These are phyloP conservation scores for Antrozous pallidus DNA, from an alignment of 2,797 vertebrate species.

Conservation along the genomic window DNA sequence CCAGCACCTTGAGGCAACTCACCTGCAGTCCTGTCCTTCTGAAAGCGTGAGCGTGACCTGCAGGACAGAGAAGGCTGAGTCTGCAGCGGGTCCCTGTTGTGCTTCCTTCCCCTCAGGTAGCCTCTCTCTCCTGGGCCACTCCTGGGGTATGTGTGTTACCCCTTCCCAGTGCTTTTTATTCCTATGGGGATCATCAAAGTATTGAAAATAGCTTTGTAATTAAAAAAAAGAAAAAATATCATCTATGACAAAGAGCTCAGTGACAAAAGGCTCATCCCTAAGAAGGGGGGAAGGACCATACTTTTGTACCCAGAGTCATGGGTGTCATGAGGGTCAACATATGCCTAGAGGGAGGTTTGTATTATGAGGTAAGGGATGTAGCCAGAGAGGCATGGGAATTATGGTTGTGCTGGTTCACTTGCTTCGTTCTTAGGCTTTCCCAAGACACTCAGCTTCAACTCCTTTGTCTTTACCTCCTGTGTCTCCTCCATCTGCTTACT, in stretches of 20 bases:
- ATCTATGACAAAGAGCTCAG: not conserved
- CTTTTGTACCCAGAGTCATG: no score
- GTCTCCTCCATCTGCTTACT: not conserved
- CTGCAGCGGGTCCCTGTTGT: conserved; percentile 50
- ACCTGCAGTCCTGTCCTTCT: not conserved
- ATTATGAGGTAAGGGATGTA: not conserved
- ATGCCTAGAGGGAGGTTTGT: not conserved
- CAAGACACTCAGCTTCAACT: not conserved
- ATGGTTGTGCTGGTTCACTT: not conserved
- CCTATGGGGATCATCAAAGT: conserved; percentile 67
- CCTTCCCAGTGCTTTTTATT: conserved; percentile 72
- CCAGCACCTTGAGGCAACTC: not conserved
- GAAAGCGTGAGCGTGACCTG: not conserved
- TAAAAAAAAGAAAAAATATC: not conserved
- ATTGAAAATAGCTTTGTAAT: conserved; percentile 78
- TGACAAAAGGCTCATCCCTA: not conserved
- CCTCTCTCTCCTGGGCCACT: conserved; percentile 29
- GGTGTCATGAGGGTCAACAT: not conserved
- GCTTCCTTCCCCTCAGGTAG: conserved; percentile 63
- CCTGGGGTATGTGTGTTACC: conserved; percentile 40
- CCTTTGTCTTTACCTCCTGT: not conserved
- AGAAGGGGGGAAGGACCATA: not conserved
- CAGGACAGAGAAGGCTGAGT: not conserved
- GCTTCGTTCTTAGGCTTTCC: not conserved
- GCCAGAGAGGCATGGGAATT: not conserved